Evolutionary conservation across 2,888 invertebrate species (phyloP), one percentile per base, ranked within the genome.

Genomic region (Pristionchus entomophagus): DNA sequence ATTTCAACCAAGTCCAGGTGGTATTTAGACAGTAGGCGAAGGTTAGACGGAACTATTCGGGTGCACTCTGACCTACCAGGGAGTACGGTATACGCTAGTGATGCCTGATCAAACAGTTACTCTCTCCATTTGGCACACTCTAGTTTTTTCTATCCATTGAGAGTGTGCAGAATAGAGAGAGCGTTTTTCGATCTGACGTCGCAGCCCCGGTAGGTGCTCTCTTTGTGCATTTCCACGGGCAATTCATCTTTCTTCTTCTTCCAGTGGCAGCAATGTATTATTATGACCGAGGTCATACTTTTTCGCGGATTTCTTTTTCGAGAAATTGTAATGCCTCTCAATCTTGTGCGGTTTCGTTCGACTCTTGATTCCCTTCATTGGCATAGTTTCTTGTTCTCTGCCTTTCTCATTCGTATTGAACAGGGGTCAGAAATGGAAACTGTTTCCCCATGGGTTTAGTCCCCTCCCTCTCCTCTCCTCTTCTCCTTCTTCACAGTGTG

Each of bases 381-480:
- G 17, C 35, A 17, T 12, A 35, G 32, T 32, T 65, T 35, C 62
- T 65, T 65, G 62, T 29, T 65, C 35, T 29, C 19, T 29, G 62
- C 17, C 56, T 51, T 12, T 51, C n/a, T 22, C 41, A 17, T 4
- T n/a, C 12, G 69, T 41, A n/a, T 41, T 65, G 35, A 65, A 65
- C 8, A 41, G 69, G n/a, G 69, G 38, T n/a, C 41, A 73, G 69
- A 26, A 73, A 26, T 73, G 73, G 73, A 29, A 41, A 49, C 84
- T 65, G 53, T 65, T 56, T 84, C 84, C 49, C 84, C 62, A 38
- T 56, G 59, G 56, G 59, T 82, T 62, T 82, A 56, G 56, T 29
- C 62, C 3, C 22, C 26, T 3, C 59, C 26, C 26, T 29, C 19
- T 17, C 69, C 22, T 22, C 26, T 26, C 2, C 62, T 38, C 29